Evolutionary conservation across 2,113 vertebrate genomes (phyloP).

Genomic region (Noturus placidus): DNA sequence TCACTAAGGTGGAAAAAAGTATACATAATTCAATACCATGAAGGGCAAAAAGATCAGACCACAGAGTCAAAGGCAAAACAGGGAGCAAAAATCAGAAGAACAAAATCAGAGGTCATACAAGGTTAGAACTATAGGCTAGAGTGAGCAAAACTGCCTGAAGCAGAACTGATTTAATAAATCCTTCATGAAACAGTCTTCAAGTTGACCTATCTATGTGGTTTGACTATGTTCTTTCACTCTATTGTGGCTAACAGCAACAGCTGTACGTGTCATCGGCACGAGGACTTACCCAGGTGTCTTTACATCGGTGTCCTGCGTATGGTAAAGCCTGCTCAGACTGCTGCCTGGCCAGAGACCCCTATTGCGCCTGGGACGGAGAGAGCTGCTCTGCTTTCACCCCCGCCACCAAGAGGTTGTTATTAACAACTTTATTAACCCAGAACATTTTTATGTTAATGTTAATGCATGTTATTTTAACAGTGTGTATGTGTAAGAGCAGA

Average conservation of each 20-base stretch:
- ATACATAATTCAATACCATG: background rate
- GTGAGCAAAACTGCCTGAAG: background rate
- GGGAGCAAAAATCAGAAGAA: background rate
- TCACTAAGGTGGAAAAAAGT: background rate
- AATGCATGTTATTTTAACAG: background rate
- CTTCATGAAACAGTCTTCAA: background rate
- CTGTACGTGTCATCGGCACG: conserved; percentile 82
- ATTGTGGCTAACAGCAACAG: conserved; percentile 75
- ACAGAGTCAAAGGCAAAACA: background rate
- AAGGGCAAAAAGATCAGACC: background rate
- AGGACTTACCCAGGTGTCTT: conserved; percentile 80
- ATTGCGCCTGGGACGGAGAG: conserved; percentile 83
- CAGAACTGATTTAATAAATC: background rate
- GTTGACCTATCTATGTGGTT: background rate
- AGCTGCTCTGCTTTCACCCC: conserved; percentile 79
- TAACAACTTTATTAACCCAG: background rate
- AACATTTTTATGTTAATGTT: background rate
- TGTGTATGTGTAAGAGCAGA: background rate
- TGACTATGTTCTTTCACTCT: conserved; percentile 8
- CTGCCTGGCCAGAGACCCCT: conserved; percentile 82
- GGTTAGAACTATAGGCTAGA: background rate
- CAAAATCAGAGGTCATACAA: background rate
- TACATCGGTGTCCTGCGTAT: conserved; percentile 79
- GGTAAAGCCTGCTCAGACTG: conserved; percentile 83
- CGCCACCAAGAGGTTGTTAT: conserved; percentile 72